Evolutionary conservation across 2,888 invertebrate genomes (phyloP), one percentile per base, ranked within the genome.

Genomic region (Philopedon plagiatum): DNA sequence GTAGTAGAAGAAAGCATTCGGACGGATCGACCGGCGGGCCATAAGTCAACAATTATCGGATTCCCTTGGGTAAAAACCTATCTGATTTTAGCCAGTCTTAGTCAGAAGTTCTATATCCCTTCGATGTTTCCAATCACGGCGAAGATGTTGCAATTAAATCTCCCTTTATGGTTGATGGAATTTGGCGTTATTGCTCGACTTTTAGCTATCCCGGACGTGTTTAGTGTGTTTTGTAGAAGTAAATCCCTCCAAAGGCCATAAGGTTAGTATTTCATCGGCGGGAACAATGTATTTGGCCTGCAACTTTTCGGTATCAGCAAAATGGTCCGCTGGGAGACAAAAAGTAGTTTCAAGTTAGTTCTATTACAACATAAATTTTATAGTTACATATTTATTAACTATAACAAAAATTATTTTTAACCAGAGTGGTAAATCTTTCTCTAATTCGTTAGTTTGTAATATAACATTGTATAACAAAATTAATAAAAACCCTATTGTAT

Each of bases 111-210:
- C 66, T 65, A 69, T 65, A 66, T 58, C 70, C 73, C 71, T 72
- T 62, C 74, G 72, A 75, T 72, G 69, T 79, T 81, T 80, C 82
- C 83, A 83, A 84, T 84, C 83, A 82, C 82, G 77, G 81, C 80
- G 76, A 79, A 82, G 81, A 80, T 80, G 80, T 79, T 81, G 81
- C 84, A 84, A 84, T 84, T 84, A 84, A 84, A 83, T 83, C 82
- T 80, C 83, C 82, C 83, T 83, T 83, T 83, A 83, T 83, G 79
- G 82, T 80, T 83, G 83, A 83, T 83, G 80, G 83, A 83, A 82
- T 83, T 81, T 78, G 79, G 80, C 80, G 80, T 82, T 81, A 82
- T 79, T 78, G 80, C 79, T 60, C 44, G 73, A 75, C 64, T 75
- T 75, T 71, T 71, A 57, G 66, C 67, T 70, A 70, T 74, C 66